Conservation (phyloP, 1,140 invertebrate genomes). For the Polypedilum vanderplanki region DNA sequence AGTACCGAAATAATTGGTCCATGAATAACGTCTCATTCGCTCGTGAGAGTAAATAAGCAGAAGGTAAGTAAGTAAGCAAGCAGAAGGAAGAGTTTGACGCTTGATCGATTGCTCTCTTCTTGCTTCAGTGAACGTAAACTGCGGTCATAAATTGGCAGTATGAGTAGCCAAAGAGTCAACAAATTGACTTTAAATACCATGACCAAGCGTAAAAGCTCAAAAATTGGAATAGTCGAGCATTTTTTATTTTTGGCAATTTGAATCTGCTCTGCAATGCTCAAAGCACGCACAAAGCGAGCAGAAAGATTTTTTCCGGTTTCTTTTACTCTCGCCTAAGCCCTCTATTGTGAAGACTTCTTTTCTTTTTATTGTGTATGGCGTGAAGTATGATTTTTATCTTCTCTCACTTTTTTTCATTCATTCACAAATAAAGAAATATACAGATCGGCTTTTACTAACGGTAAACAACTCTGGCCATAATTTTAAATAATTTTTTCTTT, state of each 20-base stretch:
- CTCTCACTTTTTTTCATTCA: neutral
- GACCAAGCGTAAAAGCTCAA: neutral
- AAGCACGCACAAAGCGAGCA: too few species aligned
- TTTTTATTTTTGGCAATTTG: neutral
- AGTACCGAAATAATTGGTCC: too few species aligned
- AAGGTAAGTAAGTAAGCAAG: too few species aligned
- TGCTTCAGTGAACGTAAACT: too few species aligned
- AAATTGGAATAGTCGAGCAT: neutral
- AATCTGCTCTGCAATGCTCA: too few species aligned
- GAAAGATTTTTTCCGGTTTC: too few species aligned
- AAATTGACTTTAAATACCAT: conserved; percentile 7
- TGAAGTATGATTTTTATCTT: conserved; percentile 19
- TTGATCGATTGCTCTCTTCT: too few species aligned
- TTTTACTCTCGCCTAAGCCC: neutral
- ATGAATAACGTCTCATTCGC: too few species aligned
- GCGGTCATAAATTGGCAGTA: too few species aligned
- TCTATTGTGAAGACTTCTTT: conserved; percentile 6
- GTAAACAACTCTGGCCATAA: neutral
- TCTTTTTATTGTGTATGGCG: neutral
- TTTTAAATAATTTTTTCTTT: neutral
- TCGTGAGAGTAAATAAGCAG: too few species aligned
- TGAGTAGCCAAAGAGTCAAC: neutral
- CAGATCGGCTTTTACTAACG: neutral
- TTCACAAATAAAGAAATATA: neutral
- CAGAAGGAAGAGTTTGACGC: too few species aligned